A percentile compares a stretch with the other conserved stretches of the same genome.
These are phyloP conservation scores for Brachyptera risi DNA, from an alignment of 2,888 invertebrate species.

Conservation along the genomic window DNA sequence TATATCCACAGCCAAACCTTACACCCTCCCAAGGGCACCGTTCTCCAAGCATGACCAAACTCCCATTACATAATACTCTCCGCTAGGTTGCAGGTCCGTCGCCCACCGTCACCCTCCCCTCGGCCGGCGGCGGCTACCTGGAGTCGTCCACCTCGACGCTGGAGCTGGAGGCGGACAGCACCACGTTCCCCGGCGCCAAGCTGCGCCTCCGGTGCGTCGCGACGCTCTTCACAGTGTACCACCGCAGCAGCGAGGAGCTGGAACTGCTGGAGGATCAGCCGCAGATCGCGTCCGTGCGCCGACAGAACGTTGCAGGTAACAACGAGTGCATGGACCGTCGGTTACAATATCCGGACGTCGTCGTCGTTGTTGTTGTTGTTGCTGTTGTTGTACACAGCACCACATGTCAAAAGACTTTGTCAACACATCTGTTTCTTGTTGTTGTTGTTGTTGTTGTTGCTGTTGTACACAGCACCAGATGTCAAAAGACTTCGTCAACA, in stretches of 20 bases:
- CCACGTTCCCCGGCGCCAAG: conserved; percentile 35
- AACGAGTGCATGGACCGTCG: too few relatives aligned
- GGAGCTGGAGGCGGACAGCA: conserved; percentile 46
- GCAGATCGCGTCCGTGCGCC: conserved; percentile 59
- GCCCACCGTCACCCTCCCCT: too few relatives aligned
- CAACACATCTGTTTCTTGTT: too few relatives aligned
- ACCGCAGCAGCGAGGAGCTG: conserved; percentile 53
- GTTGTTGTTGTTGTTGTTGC: too few relatives aligned
- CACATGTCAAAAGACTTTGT: too few relatives aligned
- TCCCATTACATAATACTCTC: not conserved
- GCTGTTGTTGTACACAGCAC: too few relatives aligned
- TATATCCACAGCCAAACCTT: not conserved
- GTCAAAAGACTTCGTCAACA: too few relatives aligned
- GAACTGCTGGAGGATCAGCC: conserved; percentile 57
- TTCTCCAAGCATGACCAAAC: not conserved
- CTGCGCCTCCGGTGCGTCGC: conserved; percentile 57
- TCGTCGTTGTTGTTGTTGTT: too few relatives aligned
- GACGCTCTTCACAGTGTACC: conserved; percentile 57
- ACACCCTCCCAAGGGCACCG: not conserved
- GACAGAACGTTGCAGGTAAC: conserved; percentile 38
- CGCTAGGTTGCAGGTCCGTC: not conserved
- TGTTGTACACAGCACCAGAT: too few relatives aligned
- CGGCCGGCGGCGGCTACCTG: conserved; percentile 20
- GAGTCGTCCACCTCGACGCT: conserved; percentile 24
- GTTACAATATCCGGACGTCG: too few relatives aligned